Conservation (phyloP, 1,140 invertebrate species). For the Brachionus rubens region DNA sequence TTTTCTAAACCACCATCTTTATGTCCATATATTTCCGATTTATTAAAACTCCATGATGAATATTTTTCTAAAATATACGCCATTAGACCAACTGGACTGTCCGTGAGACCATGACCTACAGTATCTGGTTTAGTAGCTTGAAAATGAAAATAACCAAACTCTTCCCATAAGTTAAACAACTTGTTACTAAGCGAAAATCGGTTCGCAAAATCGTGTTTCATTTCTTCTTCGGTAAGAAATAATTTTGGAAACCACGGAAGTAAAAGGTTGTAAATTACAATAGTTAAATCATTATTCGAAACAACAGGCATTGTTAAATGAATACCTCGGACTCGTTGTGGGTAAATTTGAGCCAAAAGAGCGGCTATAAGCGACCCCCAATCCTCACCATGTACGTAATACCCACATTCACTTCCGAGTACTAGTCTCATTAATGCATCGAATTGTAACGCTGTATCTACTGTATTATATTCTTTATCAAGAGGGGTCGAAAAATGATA, state of each 20-base stretch:
- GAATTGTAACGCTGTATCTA: not conserved
- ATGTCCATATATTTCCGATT: conserved; percentile 69
- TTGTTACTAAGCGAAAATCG: not conserved
- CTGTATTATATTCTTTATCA: not conserved
- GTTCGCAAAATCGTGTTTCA: not conserved
- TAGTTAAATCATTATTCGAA: not conserved
- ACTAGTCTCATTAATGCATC: not conserved
- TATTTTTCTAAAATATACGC: conserved; percentile 83
- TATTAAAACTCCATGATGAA: conserved; percentile 69
- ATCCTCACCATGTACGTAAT: conserved; percentile 80
- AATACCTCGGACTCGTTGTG: conserved; percentile 58
- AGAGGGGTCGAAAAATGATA: conserved; percentile 74
- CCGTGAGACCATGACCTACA: conserved; percentile 61
- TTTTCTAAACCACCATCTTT: conserved; percentile 53
- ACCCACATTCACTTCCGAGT: conserved; percentile 67
- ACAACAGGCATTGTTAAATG: conserved; percentile 45
- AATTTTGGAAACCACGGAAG: conserved; percentile 60
- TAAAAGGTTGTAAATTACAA: conserved; percentile 11
- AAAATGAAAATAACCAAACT: conserved; percentile 76
- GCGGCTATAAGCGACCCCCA: conserved; percentile 59
- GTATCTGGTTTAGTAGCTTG: conserved; percentile 88
- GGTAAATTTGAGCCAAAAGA: conserved; percentile 68
- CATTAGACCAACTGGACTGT: conserved; percentile 70
- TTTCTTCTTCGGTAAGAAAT: conserved; percentile 68
- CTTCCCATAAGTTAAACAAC: conserved; percentile 63